A percentile compares a stretch with the other conserved stretches of the same genome.
Evolutionary conservation across 2,888 invertebrate genomes (phyloP).

Genomic region (Marasmarcha lunaedactyla): DNA sequence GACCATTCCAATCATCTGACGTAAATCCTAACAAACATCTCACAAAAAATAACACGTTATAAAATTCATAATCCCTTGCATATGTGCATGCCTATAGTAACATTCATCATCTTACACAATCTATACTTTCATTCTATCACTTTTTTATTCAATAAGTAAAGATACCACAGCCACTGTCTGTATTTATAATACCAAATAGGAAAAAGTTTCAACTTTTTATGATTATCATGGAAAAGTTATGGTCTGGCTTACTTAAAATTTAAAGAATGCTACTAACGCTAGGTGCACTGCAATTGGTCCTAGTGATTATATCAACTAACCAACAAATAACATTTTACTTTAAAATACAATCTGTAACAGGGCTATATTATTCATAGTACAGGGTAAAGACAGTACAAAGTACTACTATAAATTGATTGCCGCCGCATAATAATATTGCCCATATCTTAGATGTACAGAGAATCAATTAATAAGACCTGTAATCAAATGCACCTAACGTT

Average conservation of each 20-base stretch:
- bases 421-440: too few species aligned
- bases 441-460: too few species aligned
- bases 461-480: neutral
- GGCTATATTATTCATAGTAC: too few species aligned
- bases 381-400: too few species aligned
- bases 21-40: conserved; percentile 40
- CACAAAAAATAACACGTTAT: conserved; percentile 63
- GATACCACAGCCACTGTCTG: conserved; percentile 71
- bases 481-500: conserved; percentile 55
- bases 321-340: conserved; percentile 3
- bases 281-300: conserved; percentile 46
- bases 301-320: conserved; percentile 5
- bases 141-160: conserved; percentile 59
- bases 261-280: conserved; percentile 36
- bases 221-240: conserved; percentile 56
- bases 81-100: conserved; percentile 67
- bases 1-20: conserved; percentile 32
- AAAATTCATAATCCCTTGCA: conserved; percentile 69
- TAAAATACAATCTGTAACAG: neutral
- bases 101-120: conserved; percentile 53
- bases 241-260: conserved; percentile 25
- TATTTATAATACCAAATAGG: conserved; percentile 70
- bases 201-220: conserved; percentile 61
- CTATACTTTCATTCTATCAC: conserved; percentile 42
- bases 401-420: too few species aligned